phyloP scores from a whole-genome alignment of 2,113 vertebrate genomes.

The Gymnobelideus leadbeateri region DNA sequence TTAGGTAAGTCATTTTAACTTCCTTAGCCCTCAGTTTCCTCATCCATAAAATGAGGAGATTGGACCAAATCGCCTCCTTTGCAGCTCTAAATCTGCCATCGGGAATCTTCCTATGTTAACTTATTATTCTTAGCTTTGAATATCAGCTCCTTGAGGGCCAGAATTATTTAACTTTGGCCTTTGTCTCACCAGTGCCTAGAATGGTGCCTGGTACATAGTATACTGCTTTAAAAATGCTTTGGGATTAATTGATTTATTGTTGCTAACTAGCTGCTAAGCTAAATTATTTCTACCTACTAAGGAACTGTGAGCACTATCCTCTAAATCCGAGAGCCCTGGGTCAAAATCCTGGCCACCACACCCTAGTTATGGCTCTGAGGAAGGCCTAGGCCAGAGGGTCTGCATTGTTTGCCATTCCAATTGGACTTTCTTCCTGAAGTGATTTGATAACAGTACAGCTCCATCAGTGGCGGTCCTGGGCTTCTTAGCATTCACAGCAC shows the following conservation, averaged over 20 bases:
- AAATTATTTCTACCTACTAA: background rate
- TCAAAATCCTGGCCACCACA: background rate
- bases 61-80: background rate
- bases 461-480: background rate
- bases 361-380: background rate
- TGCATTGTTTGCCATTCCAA: background rate
- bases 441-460: background rate
- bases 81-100: background rate
- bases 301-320: background rate
- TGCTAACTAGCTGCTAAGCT: background rate
- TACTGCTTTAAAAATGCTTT: background rate
- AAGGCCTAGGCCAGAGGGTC: background rate
- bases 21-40: background rate
- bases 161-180: background rate
- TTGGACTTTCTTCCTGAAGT: background rate
- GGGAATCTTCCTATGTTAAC: background rate
- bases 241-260: background rate
- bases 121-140: background rate
- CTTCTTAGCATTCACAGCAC: conserved; percentile 13
- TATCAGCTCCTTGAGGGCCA: background rate
- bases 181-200: background rate
- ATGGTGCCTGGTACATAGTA: background rate
- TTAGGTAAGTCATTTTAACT: background rate
- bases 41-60: background rate
- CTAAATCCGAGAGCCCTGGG: background rate